phyloP scores from a whole-genome alignment of 1,140 invertebrate species.

The Pectinophora gossypiella region DNA sequence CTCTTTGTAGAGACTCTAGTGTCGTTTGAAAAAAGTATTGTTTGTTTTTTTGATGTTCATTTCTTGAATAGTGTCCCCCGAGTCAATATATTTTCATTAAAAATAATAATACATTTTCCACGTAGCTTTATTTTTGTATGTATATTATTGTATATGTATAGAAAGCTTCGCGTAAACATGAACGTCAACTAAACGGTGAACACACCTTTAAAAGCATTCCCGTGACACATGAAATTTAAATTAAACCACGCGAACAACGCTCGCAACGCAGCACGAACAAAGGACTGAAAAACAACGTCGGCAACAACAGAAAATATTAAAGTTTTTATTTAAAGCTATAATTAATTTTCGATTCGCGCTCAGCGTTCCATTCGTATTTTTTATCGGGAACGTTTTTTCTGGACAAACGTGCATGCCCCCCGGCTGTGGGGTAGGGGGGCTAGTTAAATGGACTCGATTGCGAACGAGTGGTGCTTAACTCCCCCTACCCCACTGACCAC shows the following conservation, averaged over 20 bases:
- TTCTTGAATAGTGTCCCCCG: too few species aligned
- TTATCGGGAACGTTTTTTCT: slow-evolving; percentile 41
- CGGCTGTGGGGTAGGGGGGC: slow-evolving; percentile 11
- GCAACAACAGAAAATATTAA: slow-evolving; percentile 14
- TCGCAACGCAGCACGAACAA: slow-evolving; percentile 1
- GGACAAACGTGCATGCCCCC: slow-evolving; percentile 42
- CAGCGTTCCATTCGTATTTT: slow-evolving; percentile 34
- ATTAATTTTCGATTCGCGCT: slow-evolving; percentile 56
- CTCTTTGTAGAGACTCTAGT: too few species aligned
- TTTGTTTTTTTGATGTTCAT: too few species aligned
- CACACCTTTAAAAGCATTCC: background rate
- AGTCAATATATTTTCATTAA: too few species aligned
- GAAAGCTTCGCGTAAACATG: too few species aligned
- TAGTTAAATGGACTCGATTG: slow-evolving; percentile 39
- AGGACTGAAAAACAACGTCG: slow-evolving; percentile 4
- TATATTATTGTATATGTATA: too few species aligned
- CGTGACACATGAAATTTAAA: background rate
- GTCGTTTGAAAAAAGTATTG: too few species aligned
- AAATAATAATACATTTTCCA: too few species aligned
- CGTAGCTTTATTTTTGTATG: too few species aligned
- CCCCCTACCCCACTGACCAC: slow-evolving; percentile 37
- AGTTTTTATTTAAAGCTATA: slow-evolving; percentile 30
- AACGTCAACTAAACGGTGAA: background rate
- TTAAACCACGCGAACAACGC: background rate
- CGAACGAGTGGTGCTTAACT: slow-evolving; percentile 18